Conservation (phyloP, 2,113 vertebrate genomes). For the Hassar affinis region DNA sequence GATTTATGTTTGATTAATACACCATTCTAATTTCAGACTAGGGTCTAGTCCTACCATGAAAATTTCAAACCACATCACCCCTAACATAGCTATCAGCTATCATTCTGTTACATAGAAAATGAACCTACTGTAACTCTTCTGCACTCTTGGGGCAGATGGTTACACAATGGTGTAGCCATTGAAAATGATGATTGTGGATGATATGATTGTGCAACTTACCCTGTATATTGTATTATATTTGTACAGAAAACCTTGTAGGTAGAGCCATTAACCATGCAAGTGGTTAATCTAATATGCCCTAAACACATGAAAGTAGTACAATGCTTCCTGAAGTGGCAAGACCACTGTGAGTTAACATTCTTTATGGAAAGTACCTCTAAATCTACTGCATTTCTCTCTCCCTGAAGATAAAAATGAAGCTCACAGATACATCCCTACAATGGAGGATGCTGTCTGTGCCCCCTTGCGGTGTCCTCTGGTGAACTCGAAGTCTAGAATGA, state of each 20-base stretch:
- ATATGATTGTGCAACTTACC: not conserved
- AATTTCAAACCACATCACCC: not conserved
- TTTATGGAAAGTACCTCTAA: not conserved
- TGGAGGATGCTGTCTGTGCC: not conserved
- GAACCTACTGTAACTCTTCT: too few relatives aligned
- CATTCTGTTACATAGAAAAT: too few relatives aligned
- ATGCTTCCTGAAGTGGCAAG: not conserved
- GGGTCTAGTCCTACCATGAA: too few relatives aligned
- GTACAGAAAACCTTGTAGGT: not conserved
- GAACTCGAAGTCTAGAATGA: constrained; percentile 52
- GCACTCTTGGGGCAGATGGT: too few relatives aligned
- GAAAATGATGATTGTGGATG: too few relatives aligned
- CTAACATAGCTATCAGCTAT: not conserved
- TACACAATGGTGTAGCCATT: not conserved
- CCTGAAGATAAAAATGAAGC: not conserved
- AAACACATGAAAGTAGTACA: not conserved
- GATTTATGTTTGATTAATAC: not conserved
- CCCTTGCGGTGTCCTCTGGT: not conserved
- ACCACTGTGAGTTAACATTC: not conserved
- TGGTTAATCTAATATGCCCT: not conserved
- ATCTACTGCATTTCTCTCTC: not conserved
- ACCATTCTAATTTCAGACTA: too few relatives aligned
- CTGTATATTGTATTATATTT: not conserved
- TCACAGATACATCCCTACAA: not conserved
- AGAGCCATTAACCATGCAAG: not conserved